These are phyloP conservation scores for Melanostigma gelatinosum DNA, from an alignment of 2,113 vertebrate species.

Conservation along the genomic window DNA sequence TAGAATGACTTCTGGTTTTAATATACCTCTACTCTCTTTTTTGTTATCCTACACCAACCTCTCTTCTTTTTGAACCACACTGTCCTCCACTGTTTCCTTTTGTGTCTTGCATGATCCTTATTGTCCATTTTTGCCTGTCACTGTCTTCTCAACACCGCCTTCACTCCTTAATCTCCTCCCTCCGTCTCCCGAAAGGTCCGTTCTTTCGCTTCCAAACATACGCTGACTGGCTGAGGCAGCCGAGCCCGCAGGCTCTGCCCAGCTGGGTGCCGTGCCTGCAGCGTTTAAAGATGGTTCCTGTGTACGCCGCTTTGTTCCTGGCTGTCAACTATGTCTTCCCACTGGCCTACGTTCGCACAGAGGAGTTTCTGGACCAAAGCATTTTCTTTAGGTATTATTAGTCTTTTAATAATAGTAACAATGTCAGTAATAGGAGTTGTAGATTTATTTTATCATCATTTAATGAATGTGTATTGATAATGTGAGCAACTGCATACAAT, in stretches of 20 bases:
- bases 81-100: slow-evolving; percentile 18
- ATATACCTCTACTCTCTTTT: slow-evolving; percentile 27
- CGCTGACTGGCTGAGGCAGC: slow-evolving; percentile 89
- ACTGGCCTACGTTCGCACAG: slow-evolving; percentile 85
- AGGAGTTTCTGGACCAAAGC: slow-evolving; percentile 85
- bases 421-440: not conserved
- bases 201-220: slow-evolving; percentile 92
- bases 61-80: slow-evolving; percentile 15
- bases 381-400: slow-evolving; percentile 80
- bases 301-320: slow-evolving; percentile 87
- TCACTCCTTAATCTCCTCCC: slow-evolving; percentile 40
- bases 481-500: not conserved
- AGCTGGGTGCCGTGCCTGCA: slow-evolving; percentile 84
- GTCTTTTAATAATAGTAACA: not conserved
- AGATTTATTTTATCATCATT: not conserved
- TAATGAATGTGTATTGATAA: not conserved
- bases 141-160: slow-evolving; percentile 38
- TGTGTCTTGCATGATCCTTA: slow-evolving; percentile 21
- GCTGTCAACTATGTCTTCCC: slow-evolving; percentile 85
- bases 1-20: slow-evolving; percentile 23
- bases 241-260: slow-evolving; percentile 81
- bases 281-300: slow-evolving; percentile 84
- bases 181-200: slow-evolving; percentile 81
- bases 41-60: slow-evolving; percentile 26
- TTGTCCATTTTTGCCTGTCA: slow-evolving; percentile 28